These are phyloP conservation scores for Agonopterix heracliana DNA, from an alignment of 2,888 invertebrate genomes.

Conservation along the genomic window DNA sequence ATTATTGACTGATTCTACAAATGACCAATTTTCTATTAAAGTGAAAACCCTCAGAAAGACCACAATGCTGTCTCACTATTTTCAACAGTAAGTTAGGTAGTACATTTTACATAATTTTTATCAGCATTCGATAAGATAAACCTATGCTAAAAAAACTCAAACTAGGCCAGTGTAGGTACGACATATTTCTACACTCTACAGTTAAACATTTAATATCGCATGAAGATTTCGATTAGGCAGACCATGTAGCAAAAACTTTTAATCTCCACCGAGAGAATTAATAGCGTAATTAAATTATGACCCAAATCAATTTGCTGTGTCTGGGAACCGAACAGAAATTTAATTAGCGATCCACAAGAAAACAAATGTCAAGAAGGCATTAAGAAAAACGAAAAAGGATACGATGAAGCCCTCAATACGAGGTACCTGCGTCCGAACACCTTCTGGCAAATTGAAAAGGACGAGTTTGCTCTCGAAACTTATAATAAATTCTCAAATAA, in stretches of 20 bases:
- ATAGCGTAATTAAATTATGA: conserved; percentile 52
- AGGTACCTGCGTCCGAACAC: conserved; percentile 50
- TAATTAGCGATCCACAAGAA: conserved; percentile 54
- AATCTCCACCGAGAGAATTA: conserved; percentile 34
- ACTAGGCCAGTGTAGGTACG: no score
- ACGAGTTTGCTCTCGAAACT: conserved; percentile 64
- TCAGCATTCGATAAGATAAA: no score
- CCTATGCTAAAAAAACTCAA: no score
- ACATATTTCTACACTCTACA: no score
- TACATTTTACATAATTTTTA: no score
- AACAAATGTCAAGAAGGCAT: conserved; percentile 60
- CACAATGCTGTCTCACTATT: no score
- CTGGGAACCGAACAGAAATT: conserved; percentile 51
- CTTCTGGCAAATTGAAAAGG: conserved; percentile 75
- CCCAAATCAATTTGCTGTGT: conserved; percentile 59
- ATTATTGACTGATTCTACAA: no score
- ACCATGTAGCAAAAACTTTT: conserved; percentile 20
- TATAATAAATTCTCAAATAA: conserved; percentile 75
- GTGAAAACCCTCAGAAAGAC: no score
- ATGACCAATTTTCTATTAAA: no score
- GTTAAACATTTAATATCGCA: no score
- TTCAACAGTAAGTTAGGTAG: no score
- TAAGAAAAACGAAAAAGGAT: conserved; percentile 43
- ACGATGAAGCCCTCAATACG: conserved; percentile 27
- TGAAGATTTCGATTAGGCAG: no score